Conservation (phyloP, 2,888 invertebrate species). For the Orthosia incerta region DNA sequence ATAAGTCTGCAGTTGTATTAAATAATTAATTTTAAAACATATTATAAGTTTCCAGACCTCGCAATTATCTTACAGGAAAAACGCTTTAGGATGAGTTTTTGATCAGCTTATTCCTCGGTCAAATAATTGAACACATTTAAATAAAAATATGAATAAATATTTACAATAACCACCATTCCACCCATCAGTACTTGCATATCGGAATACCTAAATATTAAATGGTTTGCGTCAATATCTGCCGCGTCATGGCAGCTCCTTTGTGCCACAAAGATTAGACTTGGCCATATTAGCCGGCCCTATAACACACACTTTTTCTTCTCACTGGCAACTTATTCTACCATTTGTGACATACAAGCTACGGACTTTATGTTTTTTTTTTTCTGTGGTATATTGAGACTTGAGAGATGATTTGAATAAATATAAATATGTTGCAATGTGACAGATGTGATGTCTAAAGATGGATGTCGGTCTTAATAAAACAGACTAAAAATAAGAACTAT, state of each 20-base stretch:
- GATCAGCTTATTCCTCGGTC: not conserved
- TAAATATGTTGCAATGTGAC: constrained; percentile 50
- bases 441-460: constrained; percentile 37
- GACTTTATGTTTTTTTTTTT: constrained; percentile 39
- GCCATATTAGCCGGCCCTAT: constrained; percentile 85
- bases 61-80: not conserved
- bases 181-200: constrained; percentile 81
- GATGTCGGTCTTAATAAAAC: constrained; percentile 14
- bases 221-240: constrained; percentile 87
- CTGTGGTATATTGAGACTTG: constrained; percentile 32
- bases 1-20: not conserved
- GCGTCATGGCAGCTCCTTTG: constrained; percentile 89
- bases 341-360: constrained; percentile 69
- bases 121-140: not conserved
- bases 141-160: not conserved
- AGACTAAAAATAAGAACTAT: no score
- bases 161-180: constrained; percentile 54
- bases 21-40: no score
- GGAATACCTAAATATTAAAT: constrained; percentile 90
- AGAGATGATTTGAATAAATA: constrained; percentile 50
- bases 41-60: not conserved
- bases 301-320: constrained; percentile 79
- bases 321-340: constrained; percentile 73
- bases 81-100: not conserved
- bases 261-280: constrained; percentile 86